These are phyloP conservation scores for Saturnia japonica DNA, from an alignment of 2,888 invertebrate genomes.

Conservation along the genomic window DNA sequence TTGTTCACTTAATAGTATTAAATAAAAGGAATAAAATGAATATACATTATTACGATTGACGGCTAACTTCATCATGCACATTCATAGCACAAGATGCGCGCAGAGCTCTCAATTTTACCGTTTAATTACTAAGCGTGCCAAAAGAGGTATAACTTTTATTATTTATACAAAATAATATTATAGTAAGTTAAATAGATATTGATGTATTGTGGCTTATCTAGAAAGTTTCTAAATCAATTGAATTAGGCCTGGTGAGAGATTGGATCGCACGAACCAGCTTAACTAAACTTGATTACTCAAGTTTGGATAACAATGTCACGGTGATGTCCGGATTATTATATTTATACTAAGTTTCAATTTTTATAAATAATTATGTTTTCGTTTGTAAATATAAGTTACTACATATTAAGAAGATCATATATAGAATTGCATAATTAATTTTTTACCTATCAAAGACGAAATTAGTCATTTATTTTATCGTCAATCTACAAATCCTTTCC, in stretches of 20 bases:
- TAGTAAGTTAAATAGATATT: neutral
- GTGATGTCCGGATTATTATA: conserved; percentile 45
- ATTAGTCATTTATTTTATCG: too few relatives aligned
- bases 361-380: neutral
- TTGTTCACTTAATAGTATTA: too few relatives aligned
- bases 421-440: too few relatives aligned
- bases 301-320: conserved; percentile 58
- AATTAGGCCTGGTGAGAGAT: conserved; percentile 56
- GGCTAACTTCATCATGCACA: too few relatives aligned
- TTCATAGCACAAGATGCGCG: too few relatives aligned
- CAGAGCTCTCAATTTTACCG: too few relatives aligned
- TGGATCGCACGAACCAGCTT: conserved; percentile 66
- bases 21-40: too few relatives aligned
- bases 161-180: neutral
- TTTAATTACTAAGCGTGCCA: too few relatives aligned
- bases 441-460: too few relatives aligned
- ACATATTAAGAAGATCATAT: neutral
- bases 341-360: conserved; percentile 30
- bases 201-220: conserved; percentile 23
- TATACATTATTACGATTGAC: too few relatives aligned
- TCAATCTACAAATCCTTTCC: too few relatives aligned
- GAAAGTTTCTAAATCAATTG: conserved; percentile 23
- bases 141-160: neutral
- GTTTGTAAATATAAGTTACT: neutral
- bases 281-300: conserved; percentile 73